Base-by-base conservation (phyloP, 2,888 invertebrate species). In the Trichogramma evanescens region DNA sequence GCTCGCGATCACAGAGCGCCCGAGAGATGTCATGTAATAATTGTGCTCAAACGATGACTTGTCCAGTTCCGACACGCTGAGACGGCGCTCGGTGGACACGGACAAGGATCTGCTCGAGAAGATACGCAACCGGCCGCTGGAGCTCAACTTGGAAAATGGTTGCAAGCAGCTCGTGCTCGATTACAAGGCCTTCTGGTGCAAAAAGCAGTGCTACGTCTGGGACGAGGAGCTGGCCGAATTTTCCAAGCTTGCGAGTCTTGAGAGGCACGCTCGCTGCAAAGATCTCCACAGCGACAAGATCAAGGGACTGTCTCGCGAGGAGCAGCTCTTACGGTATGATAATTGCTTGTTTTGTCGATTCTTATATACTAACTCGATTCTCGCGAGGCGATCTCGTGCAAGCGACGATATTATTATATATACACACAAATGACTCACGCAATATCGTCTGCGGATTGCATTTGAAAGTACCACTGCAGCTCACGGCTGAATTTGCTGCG, bases 311-410 rank as follows among this genome's bases (percentile, higher is more conserved):
- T 82, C 84, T 7, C 79, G 81, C 58, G 82, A 83, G 51, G 81
- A 86, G 65, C 84, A 89, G 65, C 81, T 83, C 59, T 80, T 86
- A 65, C 85, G 88, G 88, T 88, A 70, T 78, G 78, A 51, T 41
- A 4, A 39, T 43, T 26, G 7, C 42, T 50, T 26, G 26, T 26
- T 26, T 26, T 26, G 26, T 2, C 26, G 3, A 26, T 26, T 26
- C 26, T 26, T 26, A 13, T 13, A n/a, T n/a, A 2, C 26, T 3
- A 26, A 26, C 26, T 26, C 26, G 26, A 26, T 26, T 26, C 26
- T 26, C 26, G 26, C 26, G 26, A 26, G 26, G 26, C 26, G n/a
- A n/a, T 26, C 26, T 26, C 26, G 26, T 26, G 26, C 26, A 26
- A 2, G 26, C 26, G 26, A 26, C 26, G 26, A 26, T 26, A 26